Evolutionary conservation across 2,888 invertebrate genomes (phyloP).

Genomic region (Archips crataeganus): DNA sequence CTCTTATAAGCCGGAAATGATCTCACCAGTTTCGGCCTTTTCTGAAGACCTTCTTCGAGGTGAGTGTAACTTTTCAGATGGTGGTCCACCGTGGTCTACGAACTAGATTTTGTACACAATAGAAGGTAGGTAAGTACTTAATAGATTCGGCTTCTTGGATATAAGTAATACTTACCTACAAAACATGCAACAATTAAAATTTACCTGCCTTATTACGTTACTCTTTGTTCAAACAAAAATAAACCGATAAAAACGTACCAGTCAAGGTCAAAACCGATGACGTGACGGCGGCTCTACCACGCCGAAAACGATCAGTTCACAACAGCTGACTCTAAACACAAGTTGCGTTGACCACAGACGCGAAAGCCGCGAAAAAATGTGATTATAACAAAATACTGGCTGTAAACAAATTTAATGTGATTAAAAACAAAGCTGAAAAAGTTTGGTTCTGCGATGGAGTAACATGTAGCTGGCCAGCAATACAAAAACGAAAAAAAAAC

Average conservation of each 20-base stretch:
- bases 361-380: not conserved
- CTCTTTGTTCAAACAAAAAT: constrained; percentile 13
- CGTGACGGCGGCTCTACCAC: not conserved
- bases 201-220: constrained; percentile 2
- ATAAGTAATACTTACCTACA: not conserved
- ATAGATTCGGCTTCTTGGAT: too few relatives aligned
- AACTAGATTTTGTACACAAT: too few relatives aligned
- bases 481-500: not conserved
- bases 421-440: not conserved
- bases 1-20: too few relatives aligned
- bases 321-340: constrained; percentile 12
- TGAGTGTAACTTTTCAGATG: too few relatives aligned
- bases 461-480: not conserved
- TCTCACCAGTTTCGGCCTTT: too few relatives aligned
- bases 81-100: too few relatives aligned
- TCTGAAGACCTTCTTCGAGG: too few relatives aligned
- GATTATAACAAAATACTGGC: not conserved
- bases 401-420: not conserved
- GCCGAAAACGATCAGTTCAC: constrained; percentile 10
- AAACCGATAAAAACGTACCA: constrained; percentile 3
- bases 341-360: not conserved
- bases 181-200: not conserved
- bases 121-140: too few relatives aligned
- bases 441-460: not conserved
- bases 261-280: constrained; percentile 17